Evolutionary conservation across 2,113 vertebrate species (phyloP).

Genomic region (Rhea pennata): DNA sequence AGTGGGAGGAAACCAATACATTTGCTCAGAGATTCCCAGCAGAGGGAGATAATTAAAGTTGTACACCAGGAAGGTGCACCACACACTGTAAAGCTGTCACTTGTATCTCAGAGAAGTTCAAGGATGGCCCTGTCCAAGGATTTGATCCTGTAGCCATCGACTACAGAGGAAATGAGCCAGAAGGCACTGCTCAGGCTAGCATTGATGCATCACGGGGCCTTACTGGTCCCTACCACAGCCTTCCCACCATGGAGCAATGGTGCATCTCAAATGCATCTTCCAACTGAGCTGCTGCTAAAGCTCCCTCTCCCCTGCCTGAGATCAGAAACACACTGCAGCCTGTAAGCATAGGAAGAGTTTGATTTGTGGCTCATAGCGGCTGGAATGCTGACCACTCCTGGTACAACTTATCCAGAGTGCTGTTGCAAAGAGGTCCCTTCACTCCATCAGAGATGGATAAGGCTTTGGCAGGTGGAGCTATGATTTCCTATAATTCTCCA

Average conservation of each 20-base stretch:
- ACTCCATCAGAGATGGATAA: neutral
- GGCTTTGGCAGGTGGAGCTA: neutral
- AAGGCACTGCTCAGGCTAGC: neutral
- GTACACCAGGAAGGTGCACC: too few species aligned
- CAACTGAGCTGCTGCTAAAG: neutral
- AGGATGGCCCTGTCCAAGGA: neutral
- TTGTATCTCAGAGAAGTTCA: neutral
- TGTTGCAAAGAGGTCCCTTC: neutral
- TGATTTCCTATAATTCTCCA: neutral
- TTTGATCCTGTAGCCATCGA: too few species aligned
- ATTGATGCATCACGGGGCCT: rapidly evolving
- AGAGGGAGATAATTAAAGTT: too few species aligned
- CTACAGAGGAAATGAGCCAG: neutral
- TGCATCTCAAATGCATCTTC: neutral
- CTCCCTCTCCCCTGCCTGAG: neutral
- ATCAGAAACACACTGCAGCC: neutral
- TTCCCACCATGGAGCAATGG: neutral
- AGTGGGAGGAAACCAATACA: neutral
- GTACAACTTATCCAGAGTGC: rapidly evolving
- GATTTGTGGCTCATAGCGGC: too few species aligned
- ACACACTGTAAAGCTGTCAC: too few species aligned
- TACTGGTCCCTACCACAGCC: neutral
- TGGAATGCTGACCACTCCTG: neutral
- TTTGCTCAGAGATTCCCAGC: neutral
- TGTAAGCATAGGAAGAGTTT: neutral